Percentiles rank a stretch among this genome's conserved stretches.
These are phyloP conservation scores for Blera fallax DNA, from an alignment of 2,888 invertebrate species.

Conservation along the genomic window DNA sequence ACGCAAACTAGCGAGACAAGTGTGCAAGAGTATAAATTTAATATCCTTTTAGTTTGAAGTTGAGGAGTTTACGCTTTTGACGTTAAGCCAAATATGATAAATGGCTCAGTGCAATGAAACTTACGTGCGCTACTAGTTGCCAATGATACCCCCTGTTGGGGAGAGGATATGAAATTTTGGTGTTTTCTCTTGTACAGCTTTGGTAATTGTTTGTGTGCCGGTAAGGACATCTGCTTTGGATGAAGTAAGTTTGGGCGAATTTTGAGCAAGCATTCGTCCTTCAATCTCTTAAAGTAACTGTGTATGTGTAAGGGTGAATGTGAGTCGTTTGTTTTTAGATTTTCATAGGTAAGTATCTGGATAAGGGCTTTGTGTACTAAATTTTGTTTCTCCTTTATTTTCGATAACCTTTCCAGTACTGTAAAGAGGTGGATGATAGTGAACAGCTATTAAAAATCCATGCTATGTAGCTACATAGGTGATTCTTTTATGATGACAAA, in stretches of 20 bases:
- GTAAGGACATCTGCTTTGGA: background rate
- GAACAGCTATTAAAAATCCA: too few species aligned
- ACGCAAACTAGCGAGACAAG: background rate
- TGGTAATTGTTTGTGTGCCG: background rate
- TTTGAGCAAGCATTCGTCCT: too few species aligned
- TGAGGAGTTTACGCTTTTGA: slow-evolving; percentile 30
- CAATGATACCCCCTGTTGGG: background rate
- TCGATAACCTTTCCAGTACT: too few species aligned
- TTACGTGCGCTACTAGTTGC: slow-evolving; percentile 21
- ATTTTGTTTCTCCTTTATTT: too few species aligned
- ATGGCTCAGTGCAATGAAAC: slow-evolving; percentile 7
- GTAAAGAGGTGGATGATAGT: too few species aligned
- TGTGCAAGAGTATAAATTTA: slow-evolving; percentile 21
- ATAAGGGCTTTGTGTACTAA: too few species aligned
- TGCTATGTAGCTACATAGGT: too few species aligned
- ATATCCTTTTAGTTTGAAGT: slow-evolving; percentile 50
- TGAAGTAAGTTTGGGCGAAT: background rate
- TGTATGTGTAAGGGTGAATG: too few species aligned
- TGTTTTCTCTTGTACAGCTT: background rate
- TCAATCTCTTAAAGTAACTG: too few species aligned
- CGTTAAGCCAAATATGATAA: slow-evolving; percentile 48
- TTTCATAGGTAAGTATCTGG: too few species aligned
- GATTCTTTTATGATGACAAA: too few species aligned
- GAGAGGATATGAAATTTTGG: background rate
- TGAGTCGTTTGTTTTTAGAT: too few species aligned